Conservation (phyloP, 2,113 vertebrate species). For the Meles meles region DNA sequence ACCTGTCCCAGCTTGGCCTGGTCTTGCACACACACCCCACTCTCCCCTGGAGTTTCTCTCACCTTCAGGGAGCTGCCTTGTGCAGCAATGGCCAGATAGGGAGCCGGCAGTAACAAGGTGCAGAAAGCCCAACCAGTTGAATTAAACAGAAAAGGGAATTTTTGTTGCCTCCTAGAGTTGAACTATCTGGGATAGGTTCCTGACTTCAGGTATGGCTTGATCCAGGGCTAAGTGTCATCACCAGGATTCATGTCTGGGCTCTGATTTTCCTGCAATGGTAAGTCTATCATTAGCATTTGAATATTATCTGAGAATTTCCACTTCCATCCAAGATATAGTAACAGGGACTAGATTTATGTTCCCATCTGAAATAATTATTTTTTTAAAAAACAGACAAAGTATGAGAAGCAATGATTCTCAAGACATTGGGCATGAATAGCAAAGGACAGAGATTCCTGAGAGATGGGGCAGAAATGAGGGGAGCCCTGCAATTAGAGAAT, state of each 20-base stretch:
- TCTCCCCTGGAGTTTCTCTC: fast-evolving
- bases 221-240: neutral
- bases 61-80: neutral
- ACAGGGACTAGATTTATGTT: neutral
- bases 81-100: neutral
- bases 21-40: fast-evolving
- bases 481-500: fast-evolving
- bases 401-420: neutral
- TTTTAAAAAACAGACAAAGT: neutral
- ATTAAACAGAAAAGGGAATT: neutral
- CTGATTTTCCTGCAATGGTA: neutral
- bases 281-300: neutral
- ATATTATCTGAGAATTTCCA: neutral
- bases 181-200: neutral
- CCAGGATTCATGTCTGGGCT: neutral
- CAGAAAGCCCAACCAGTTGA: fast-evolving
- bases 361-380: neutral
- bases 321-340: neutral
- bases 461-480: neutral
- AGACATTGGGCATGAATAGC: neutral
- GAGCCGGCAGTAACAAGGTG: neutral
- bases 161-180: neutral
- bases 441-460: neutral
- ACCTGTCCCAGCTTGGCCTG: neutral
- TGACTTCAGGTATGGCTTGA: neutral